Base-by-base conservation (phyloP, 2,797 vertebrate species). In the Salarias fasciatus region DNA sequence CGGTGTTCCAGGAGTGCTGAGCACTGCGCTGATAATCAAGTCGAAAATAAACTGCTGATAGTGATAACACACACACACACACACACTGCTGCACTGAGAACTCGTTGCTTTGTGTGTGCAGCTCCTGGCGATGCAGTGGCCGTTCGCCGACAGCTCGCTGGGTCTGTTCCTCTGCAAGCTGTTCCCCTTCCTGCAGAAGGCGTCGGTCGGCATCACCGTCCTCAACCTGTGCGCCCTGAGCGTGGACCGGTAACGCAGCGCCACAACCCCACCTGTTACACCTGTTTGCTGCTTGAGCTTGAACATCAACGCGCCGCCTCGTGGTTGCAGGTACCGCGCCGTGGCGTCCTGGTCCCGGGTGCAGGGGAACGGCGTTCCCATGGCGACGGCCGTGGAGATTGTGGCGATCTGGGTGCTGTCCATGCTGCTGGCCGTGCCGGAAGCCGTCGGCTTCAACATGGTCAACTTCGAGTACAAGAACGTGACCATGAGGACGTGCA, bases 201-300 rank as follows among this genome's bases (percentile, higher is more conserved):
- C 95, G 1, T 98, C 97, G 0, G 96, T 96, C 5, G 97, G 97
- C 74, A 98, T 99, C 90, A 99, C 97, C 3, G 97, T 97, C 44
- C 93, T 99, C 75, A 99, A 95, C 72, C 93, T 98, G 87, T 98
- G 97, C 15, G 95, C 93, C 14, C 94, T 99, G 35, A 99, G 97
- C 11, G 94, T 99, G 50, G 97, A 98, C 94, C 96, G 97, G 97
- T 98, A 94, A 67, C n/a, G n/a, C n/a, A n/a, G n/a, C 2, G 18
- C 18, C 18, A 18, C 18, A 24, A 24, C 18, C n/a, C n/a, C n/a
- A n/a, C n/a, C n/a, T n/a, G n/a, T n/a, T n/a, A n/a, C n/a, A n/a
- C n/a, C n/a, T n/a, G n/a, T n/a, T n/a, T n/a, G n/a, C n/a, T n/a
- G n/a, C n/a, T n/a, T n/a, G n/a, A n/a, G n/a, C n/a, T n/a, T n/a